These are phyloP conservation scores for Etheostoma cragini DNA, from an alignment of 2,113 vertebrate genomes.

Conservation along the genomic window DNA sequence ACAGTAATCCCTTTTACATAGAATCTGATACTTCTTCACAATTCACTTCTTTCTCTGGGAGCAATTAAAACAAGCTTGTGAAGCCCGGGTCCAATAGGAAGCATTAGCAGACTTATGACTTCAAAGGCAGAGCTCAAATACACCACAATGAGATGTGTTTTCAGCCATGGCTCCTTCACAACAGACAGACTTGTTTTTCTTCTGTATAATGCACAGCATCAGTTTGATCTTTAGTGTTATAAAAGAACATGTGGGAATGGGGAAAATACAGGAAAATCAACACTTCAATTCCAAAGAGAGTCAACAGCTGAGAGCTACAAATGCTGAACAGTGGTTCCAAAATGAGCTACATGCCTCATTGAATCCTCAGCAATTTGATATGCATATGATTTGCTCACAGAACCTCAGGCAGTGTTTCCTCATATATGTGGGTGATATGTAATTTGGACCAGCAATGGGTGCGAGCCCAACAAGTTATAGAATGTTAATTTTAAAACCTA, in stretches of 20 bases:
- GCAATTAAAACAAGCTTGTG: slow-evolving; percentile 77
- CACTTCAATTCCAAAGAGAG: slow-evolving; percentile 39
- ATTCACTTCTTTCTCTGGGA: slow-evolving; percentile 79
- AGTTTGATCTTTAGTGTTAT: slow-evolving; percentile 33
- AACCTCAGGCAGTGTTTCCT: slow-evolving; percentile 20
- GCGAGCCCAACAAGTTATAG: slow-evolving; percentile 23
- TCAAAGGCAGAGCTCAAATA: slow-evolving; percentile 76
- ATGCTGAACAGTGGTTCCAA: slow-evolving; percentile 1
- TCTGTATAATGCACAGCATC: slow-evolving; percentile 13
- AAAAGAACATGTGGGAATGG: slow-evolving; percentile 32
- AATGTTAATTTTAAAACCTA: slow-evolving; percentile 21
- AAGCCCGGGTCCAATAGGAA: slow-evolving; percentile 71
- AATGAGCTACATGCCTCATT: slow-evolving; percentile 6
- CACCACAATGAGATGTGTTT: slow-evolving; percentile 59
- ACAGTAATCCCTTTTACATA: slow-evolving; percentile 62
- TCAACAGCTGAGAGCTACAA: slow-evolving; percentile 30
- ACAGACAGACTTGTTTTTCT: slow-evolving; percentile 49
- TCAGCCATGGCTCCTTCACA: slow-evolving; percentile 47
- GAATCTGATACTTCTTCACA: slow-evolving; percentile 68
- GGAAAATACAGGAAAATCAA: slow-evolving; percentile 36
- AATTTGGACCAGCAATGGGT: slow-evolving; percentile 17
- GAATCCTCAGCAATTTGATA: slow-evolving; percentile 23
- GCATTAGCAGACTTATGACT: slow-evolving; percentile 69
- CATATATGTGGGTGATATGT: slow-evolving; percentile 30
- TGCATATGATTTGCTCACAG: slow-evolving; percentile 17